Evolutionary conservation across 2,888 invertebrate species (phyloP), one percentile per base, ranked within the genome.

Genomic region (Drosophila prostipennis): DNA sequence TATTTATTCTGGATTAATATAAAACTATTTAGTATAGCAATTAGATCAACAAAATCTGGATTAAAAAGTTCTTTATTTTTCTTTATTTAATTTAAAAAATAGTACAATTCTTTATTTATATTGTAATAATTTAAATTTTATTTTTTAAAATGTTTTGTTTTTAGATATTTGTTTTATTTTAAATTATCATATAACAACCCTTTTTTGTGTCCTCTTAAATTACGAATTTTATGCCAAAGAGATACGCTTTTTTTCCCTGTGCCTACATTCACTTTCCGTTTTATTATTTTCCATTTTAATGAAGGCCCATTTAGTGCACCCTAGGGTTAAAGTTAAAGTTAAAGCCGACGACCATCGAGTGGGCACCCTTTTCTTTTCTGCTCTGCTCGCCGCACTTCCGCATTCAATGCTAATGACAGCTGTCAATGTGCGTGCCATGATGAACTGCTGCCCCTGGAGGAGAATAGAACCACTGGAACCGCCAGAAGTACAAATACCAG

Each of bases 231-330:
- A 39, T n/a, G 29, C 2, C 7, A 29, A 29, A 29, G 29, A 7
- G 7, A 32, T 46, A 0, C 6, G 2, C 11, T 11, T 32, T 14
- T 48, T 61, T 26, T 60, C 11, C 1, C 26, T 11, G 61, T 63
- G 61, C 61, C 23, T 6, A 23, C 40, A 61, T 74, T 72, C 71
- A 73, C 78, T 83, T 76, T 80, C 76, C 64, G 60, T 80, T 87
- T 87, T 87, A 80, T 82, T 82, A 84, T 87, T 87, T 79, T 84
- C 85, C 80, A 84, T 80, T 82, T 87, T 75, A 87, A 87, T 87
- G 85, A 87, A 87, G 81, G 68, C 79, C 85, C 87, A 80, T 84
- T 82, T 84, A 71, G 60, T 64, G 82, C 79, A 84, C 81, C 78
- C 72, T 52, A 54, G 37, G 57, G 58, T 46, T 45, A 51, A 34